A percentile compares a stretch with the other conserved stretches of the same genome.
These are phyloP conservation scores for Phasia obesa DNA, from an alignment of 2,888 invertebrate species.

Conservation along the genomic window DNA sequence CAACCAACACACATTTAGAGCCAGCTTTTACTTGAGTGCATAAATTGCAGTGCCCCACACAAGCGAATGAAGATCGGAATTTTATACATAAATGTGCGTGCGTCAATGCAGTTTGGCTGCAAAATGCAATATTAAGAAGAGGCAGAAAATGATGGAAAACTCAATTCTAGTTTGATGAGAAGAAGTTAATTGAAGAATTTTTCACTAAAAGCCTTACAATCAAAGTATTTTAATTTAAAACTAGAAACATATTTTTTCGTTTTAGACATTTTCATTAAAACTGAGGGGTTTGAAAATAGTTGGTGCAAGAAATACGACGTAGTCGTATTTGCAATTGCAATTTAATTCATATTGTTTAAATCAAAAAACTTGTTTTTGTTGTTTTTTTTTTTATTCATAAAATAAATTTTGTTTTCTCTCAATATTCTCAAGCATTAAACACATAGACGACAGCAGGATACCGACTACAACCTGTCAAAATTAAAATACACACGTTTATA, in stretches of 20 bases:
- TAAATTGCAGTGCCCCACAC: neutral
- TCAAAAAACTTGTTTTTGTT: too few relatives aligned
- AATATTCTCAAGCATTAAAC: too few relatives aligned
- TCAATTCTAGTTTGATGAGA: conserved; percentile 68
- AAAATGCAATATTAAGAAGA: conserved; percentile 19
- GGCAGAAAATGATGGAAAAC: conserved; percentile 41
- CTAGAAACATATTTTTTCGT: conserved; percentile 6
- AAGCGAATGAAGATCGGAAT: neutral
- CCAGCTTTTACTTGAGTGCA: neutral
- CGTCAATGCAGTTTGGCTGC: conserved; percentile 53
- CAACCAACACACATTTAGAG: conserved; percentile 2
- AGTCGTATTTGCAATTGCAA: too few relatives aligned
- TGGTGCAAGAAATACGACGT: neutral
- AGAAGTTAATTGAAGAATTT: conserved; percentile 71
- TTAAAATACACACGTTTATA: too few relatives aligned
- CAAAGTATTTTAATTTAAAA: conserved; percentile 49
- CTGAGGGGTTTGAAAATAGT: neutral
- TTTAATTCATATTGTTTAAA: too few relatives aligned
- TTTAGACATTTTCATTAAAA: conserved; percentile 31
- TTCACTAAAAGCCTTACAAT: conserved; percentile 57
- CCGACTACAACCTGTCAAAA: too few relatives aligned
- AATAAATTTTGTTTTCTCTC: too few relatives aligned
- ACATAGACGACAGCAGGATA: too few relatives aligned
- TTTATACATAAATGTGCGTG: conserved; percentile 67
- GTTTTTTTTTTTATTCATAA: too few relatives aligned